Percentiles rank a stretch among this genome's conserved stretches.
These are phyloP conservation scores for Cistogaster globosa DNA, from an alignment of 2,888 invertebrate genomes.

Conservation along the genomic window DNA sequence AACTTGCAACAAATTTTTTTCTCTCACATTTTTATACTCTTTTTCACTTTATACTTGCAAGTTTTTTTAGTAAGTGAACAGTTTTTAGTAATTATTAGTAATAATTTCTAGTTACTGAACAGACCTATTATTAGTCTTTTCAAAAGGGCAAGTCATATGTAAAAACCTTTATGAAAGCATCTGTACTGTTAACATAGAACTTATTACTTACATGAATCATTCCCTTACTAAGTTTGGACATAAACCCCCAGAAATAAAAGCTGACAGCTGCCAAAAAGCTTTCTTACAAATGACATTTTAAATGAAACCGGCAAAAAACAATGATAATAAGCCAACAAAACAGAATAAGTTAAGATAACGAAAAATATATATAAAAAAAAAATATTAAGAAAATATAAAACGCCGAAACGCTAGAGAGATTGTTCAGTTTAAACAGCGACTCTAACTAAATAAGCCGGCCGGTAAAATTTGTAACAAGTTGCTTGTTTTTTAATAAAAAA, in stretches of 20 bases:
- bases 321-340: conserved; percentile 20
- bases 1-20: too few relatives aligned
- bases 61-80: too few relatives aligned
- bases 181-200: neutral
- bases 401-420: neutral
- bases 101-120: too few relatives aligned
- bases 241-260: neutral
- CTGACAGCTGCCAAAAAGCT: neutral
- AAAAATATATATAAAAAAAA: conserved; percentile 1
- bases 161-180: too few relatives aligned
- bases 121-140: too few relatives aligned
- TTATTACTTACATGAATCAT: neutral
- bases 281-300: neutral
- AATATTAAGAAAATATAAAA: conserved; percentile 55
- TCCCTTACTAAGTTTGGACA: neutral
- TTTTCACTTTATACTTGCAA: too few relatives aligned
- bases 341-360: conserved; percentile 3
- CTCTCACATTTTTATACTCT: too few relatives aligned
- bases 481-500: neutral
- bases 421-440: conserved; percentile 56
- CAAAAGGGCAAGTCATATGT: too few relatives aligned
- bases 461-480: neutral
- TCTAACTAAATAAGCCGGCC: conserved; percentile 6
- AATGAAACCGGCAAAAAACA: neutral
- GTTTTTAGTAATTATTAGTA: too few relatives aligned